Percentiles rank a stretch among this genome's conserved stretches.
These are phyloP conservation scores for Coelopa pilipes DNA, from an alignment of 2,888 invertebrate species.

Conservation along the genomic window DNA sequence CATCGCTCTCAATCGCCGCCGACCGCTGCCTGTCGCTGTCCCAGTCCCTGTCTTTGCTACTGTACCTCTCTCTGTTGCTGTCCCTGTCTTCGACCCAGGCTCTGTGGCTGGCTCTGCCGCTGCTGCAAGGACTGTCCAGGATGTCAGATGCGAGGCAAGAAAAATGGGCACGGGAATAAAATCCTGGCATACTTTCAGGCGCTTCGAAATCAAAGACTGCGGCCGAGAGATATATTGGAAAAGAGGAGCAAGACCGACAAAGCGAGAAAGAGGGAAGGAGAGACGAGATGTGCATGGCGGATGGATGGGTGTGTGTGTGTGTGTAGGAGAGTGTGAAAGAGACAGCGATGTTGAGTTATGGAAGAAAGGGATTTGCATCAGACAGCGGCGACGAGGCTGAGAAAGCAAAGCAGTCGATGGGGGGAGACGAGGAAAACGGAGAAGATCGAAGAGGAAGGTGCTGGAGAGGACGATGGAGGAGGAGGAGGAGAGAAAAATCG, in stretches of 20 bases:
- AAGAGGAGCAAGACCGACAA: too few relatives aligned
- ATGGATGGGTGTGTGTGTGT: not conserved
- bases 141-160: too few relatives aligned
- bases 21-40: too few relatives aligned
- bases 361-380: conserved; percentile 22
- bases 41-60: too few relatives aligned
- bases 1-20: too few relatives aligned
- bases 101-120: not conserved
- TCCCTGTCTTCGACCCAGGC: too few relatives aligned
- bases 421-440: too few relatives aligned
- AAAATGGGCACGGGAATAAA: not conserved
- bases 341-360: too few relatives aligned
- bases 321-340: not conserved
- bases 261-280: not conserved
- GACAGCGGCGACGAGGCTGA: not conserved
- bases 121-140: not conserved
- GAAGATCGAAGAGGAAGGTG: too few relatives aligned
- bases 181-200: conserved; percentile 28
- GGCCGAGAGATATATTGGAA: not conserved
- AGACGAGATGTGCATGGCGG: not conserved
- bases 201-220: conserved; percentile 16
- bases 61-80: too few relatives aligned
- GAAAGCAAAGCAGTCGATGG: too few relatives aligned
- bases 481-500: not conserved
- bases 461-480: not conserved